Evolutionary conservation across 1,140 invertebrate genomes (phyloP), one percentile per base, ranked within the genome.

Genomic region (Mamestra configurata): DNA sequence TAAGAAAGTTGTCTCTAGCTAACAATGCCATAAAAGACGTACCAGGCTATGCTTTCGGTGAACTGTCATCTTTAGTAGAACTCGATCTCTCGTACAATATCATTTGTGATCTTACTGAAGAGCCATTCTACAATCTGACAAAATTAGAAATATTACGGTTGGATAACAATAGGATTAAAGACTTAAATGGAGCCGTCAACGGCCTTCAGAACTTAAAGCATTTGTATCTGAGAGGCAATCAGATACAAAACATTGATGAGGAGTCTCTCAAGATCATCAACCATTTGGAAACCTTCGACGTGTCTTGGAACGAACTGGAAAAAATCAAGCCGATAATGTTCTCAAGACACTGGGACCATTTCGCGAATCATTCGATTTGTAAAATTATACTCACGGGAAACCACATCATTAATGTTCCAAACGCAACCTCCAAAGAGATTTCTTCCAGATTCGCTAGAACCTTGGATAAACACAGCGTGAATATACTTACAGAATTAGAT

Each of bases 201-300:
- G 86, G 85, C 27, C 79, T 93, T 1, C 75, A 83, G 0, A 86
- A 88, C 68, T 86, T 94, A 31, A 90, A 87, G 77, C 91, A 94
- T 80, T 78, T 94, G 6, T 92, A 86, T 77, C 73, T 94, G 15
- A 84, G 79, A 77, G 79, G 84, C 6, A 94, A 94, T 78, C 31
- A 92, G 10, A 90, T 94, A 68, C 57, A 88, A 27, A 86, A 89
- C 49, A 86, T 94, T 8, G 87, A 93, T 57, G 84, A 83, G 2
- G 81, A 88, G 57, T 92, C 91, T 0, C 82, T 94, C 0, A 89
- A 90, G 85, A 90, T 89, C 8, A 90, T 93, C 53, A 82, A 86
- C 24, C 89, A 94, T 82, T 86, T 94, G 15, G 87, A 91, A 82
- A 94, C 89, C 2, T 91, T 94, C 31, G 93, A 94, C 73, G 82